Conservation (phyloP, 2,113 vertebrate species). For the Ceyx cyanopectus region DNA sequence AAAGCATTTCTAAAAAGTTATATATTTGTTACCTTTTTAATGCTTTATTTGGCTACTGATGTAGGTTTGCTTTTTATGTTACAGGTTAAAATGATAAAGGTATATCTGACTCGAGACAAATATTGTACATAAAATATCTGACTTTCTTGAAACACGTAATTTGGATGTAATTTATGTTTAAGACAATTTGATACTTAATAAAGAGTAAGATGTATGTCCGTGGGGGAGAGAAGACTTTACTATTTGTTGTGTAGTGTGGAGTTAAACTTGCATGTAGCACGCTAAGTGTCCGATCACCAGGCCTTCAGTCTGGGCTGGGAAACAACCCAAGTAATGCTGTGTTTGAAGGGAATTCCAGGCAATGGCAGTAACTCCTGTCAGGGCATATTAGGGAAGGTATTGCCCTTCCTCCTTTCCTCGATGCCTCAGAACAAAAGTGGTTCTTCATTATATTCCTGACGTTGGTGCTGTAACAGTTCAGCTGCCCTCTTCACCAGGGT, state of each 20-base stretch:
- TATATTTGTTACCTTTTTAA: slow-evolving; percentile 78
- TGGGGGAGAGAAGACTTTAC: not conserved
- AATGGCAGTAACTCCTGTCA: not conserved
- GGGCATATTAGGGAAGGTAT: not conserved
- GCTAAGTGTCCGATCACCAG: not conserved
- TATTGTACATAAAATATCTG: slow-evolving; percentile 77
- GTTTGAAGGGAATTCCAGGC: not conserved
- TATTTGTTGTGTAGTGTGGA: not conserved
- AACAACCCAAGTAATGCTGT: not conserved
- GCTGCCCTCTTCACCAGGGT: not conserved
- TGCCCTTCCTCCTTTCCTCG: not conserved
- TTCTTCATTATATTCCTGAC: not conserved
- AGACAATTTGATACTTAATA: slow-evolving; percentile 85
- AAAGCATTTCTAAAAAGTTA: slow-evolving; percentile 78
- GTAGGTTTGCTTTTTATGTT: slow-evolving; percentile 75
- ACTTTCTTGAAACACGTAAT: slow-evolving; percentile 74
- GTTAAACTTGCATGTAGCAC: not conserved
- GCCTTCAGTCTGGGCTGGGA: not conserved
- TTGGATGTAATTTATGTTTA: slow-evolving; percentile 84
- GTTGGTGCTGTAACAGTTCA: not conserved
- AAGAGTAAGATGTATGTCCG: slow-evolving; percentile 70
- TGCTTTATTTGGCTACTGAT: slow-evolving; percentile 75
- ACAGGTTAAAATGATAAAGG: slow-evolving; percentile 71
- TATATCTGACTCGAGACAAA: slow-evolving; percentile 77
- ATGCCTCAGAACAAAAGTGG: not conserved